These are phyloP conservation scores for Centropus unirufus DNA, from an alignment of 2,113 vertebrate species.

Conservation along the genomic window DNA sequence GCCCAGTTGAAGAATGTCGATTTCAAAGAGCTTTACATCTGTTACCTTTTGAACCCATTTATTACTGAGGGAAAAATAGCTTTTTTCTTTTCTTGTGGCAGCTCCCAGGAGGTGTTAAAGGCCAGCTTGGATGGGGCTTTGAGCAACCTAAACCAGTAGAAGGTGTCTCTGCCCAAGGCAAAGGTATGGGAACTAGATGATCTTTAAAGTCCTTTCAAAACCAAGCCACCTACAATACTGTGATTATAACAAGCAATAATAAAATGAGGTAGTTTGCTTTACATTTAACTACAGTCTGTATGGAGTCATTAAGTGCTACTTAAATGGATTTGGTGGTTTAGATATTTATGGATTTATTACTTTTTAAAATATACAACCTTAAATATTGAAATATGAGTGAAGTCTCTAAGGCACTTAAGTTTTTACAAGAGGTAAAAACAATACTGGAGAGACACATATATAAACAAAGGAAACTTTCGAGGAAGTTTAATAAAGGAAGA, in stretches of 20 bases:
- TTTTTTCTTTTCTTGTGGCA: not conserved
- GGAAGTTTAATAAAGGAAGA: not conserved
- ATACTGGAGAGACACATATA: not conserved
- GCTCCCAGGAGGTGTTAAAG: too few relatives aligned
- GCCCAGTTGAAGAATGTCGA: not conserved
- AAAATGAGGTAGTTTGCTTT: not conserved
- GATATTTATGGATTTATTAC: not conserved
- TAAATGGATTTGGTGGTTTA: not conserved
- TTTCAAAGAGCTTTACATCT: not conserved
- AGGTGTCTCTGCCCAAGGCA: too few relatives aligned
- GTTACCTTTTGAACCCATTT: not conserved
- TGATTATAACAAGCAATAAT: not conserved
- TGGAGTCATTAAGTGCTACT: not conserved
- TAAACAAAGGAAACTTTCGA: not conserved
- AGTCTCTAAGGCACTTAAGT: not conserved
- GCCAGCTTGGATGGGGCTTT: too few relatives aligned
- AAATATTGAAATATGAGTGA: not conserved
- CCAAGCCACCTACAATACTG: too few relatives aligned
- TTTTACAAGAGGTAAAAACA: not conserved
- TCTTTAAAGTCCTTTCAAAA: too few relatives aligned
- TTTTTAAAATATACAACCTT: not conserved
- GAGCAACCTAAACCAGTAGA: too few relatives aligned
- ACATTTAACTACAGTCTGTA: not conserved
- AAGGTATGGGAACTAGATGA: too few relatives aligned
- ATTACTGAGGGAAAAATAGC: not conserved